Conservation (phyloP, 2,888 invertebrate species). For the Campoplex nolae region DNA sequence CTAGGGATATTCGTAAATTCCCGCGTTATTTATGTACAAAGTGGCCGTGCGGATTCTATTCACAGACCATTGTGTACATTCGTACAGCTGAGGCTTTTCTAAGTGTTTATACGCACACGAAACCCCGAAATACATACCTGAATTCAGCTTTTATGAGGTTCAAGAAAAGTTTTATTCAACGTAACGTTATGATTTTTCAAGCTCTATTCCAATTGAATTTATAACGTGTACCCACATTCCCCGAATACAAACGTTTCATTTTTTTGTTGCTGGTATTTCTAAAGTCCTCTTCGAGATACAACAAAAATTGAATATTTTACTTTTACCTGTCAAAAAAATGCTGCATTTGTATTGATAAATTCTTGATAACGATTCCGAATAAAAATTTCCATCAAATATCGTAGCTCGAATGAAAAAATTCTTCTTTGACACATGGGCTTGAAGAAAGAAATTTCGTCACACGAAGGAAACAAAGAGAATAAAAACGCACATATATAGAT, state of each 20-base stretch:
- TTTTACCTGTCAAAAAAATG: background rate
- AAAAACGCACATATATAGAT: background rate
- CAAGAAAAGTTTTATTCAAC: background rate
- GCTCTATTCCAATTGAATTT: background rate
- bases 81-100: slow-evolving; percentile 52
- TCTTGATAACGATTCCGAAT: background rate
- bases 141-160: background rate
- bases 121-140: background rate
- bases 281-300: background rate
- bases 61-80: slow-evolving; percentile 55
- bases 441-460: background rate
- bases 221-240: background rate
- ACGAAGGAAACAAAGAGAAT: background rate
- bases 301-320: background rate
- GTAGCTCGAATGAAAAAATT: background rate
- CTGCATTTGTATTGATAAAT: background rate
- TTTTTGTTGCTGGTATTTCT: background rate
- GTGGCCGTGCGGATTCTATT: slow-evolving; percentile 39
- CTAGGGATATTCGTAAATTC: slow-evolving; percentile 2
- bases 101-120: slow-evolving; percentile 16
- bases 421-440: background rate
- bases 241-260: background rate
- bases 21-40: slow-evolving; percentile 19
- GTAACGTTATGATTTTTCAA: background rate
- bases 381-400: background rate